These are phyloP conservation scores for Micrastur ruficollis DNA, from an alignment of 2,797 vertebrate genomes.

Conservation along the genomic window DNA sequence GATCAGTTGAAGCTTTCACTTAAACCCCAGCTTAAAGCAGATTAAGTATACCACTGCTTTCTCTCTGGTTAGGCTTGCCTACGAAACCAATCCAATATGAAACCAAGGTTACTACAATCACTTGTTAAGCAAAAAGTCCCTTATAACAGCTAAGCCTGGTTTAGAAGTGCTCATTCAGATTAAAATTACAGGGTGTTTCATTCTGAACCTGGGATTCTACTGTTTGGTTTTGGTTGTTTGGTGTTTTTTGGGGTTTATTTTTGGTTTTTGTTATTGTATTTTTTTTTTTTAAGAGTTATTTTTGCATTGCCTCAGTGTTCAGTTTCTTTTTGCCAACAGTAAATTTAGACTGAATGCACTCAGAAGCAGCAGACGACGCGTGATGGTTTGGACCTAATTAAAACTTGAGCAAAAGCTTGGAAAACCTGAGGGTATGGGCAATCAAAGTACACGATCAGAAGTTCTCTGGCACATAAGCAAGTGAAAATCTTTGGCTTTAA, in stretches of 20 bases:
- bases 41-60: neutral
- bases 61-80: neutral
- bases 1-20: neutral
- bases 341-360: neutral
- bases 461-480: accelerated
- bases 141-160: neutral
- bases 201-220: neutral
- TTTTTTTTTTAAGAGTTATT: neutral
- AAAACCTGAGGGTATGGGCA: neutral
- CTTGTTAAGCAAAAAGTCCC: neutral
- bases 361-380: neutral
- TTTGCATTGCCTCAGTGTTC: neutral
- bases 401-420: neutral
- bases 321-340: neutral
- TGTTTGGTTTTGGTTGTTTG: no score
- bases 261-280: neutral
- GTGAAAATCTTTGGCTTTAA: neutral
- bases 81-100: neutral
- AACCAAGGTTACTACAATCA: neutral
- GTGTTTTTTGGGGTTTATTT: neutral
- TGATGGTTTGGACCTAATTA: neutral
- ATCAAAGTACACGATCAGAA: neutral
- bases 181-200: neutral
- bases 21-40: neutral
- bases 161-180: neutral